These are phyloP conservation scores for Octomys mimax DNA, from an alignment of 2,797 vertebrate species.

Conservation along the genomic window DNA sequence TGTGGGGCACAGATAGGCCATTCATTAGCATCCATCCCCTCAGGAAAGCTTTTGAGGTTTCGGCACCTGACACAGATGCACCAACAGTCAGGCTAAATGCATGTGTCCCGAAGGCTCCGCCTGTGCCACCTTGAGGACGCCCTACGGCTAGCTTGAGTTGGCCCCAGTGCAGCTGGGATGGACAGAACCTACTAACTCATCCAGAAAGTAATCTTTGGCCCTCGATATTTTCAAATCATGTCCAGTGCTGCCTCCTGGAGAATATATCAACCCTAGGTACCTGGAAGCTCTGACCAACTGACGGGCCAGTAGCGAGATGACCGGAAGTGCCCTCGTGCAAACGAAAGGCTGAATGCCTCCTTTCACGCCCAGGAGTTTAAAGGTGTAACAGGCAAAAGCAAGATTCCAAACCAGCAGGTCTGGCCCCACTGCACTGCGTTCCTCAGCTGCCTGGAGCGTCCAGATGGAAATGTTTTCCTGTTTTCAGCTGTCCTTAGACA, in stretches of 20 bases:
- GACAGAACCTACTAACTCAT: not conserved
- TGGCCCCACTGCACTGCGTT: not conserved
- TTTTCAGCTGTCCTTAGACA: not conserved
- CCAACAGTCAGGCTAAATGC: not conserved
- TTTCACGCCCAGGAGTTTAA: not conserved
- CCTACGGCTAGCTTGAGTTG: not conserved
- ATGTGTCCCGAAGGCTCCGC: not conserved
- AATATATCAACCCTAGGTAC: not conserved
- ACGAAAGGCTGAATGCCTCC: not conserved
- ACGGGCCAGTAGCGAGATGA: not conserved
- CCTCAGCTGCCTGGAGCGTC: not conserved
- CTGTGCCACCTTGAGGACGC: too few species aligned
- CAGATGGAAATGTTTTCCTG: not conserved
- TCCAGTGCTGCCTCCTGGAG: conserved; percentile 35
- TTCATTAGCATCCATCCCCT: not conserved
- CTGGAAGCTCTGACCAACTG: not conserved
- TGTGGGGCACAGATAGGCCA: conserved; percentile 80
- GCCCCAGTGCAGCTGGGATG: not conserved
- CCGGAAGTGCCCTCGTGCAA: not conserved
- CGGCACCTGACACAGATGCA: conserved; percentile 56
- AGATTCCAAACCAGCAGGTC: not conserved
- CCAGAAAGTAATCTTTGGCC: not conserved
- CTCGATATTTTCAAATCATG: not conserved
- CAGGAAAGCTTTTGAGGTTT: conserved; percentile 62
- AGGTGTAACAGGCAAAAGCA: not conserved